These are phyloP conservation scores for Formica selysi DNA, from an alignment of 1,140 invertebrate species.

Conservation along the genomic window DNA sequence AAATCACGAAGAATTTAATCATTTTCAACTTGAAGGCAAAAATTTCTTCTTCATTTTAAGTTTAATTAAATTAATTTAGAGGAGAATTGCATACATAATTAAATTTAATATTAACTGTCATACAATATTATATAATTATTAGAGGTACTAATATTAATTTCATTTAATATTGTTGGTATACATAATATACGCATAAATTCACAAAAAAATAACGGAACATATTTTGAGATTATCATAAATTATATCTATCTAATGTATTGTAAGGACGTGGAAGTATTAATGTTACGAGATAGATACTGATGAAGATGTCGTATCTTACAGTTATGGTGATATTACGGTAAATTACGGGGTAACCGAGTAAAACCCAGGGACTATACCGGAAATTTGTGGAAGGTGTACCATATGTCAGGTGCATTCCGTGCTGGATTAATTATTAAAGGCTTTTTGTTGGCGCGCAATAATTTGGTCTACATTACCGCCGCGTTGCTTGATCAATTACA, in stretches of 20 bases:
- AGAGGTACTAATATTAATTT: background rate
- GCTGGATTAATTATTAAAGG: constrained; percentile 57
- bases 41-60: background rate
- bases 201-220: too few relatives aligned
- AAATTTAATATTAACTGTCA: background rate
- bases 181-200: background rate
- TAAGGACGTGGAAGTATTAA: background rate
- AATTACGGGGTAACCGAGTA: constrained; percentile 43
- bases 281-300: constrained; percentile 28
- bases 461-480: constrained; percentile 20
- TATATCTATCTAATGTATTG: background rate
- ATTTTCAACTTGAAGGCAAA: background rate
- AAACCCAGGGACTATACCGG: constrained; percentile 25
- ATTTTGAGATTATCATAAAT: constrained; percentile 1
- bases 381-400: constrained; percentile 56
- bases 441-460: constrained; percentile 18
- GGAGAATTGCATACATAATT: background rate
- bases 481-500: constrained; percentile 38
- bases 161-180: background rate
- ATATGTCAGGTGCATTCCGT: constrained; percentile 42
- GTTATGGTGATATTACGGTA: constrained; percentile 42
- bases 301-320: constrained; percentile 33
- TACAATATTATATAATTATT: background rate
- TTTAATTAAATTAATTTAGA: background rate
- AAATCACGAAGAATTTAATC: background rate